These are phyloP conservation scores for Phylloscopus whistleri DNA, from an alignment of 2,113 vertebrate genomes.

Conservation along the genomic window DNA sequence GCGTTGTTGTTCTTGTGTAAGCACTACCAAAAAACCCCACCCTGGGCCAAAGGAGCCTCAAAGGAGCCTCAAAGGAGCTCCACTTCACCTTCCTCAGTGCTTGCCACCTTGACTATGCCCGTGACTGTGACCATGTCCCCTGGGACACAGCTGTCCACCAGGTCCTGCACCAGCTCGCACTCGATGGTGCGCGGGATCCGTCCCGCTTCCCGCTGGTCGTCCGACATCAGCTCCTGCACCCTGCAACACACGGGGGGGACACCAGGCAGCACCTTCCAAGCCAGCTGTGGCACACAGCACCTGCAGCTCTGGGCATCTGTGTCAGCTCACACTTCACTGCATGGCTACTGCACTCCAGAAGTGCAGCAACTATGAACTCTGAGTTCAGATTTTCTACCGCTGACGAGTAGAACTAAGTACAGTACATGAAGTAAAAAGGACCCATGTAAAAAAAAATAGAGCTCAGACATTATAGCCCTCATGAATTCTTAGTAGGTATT, in stretches of 20 bases:
- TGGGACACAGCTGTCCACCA: constrained; percentile 94
- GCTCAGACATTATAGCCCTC: neutral
- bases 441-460: neutral
- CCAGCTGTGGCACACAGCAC: neutral
- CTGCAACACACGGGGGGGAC: constrained; percentile 54
- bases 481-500: neutral
- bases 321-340: neutral
- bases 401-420: neutral
- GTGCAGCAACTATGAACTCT: neutral
- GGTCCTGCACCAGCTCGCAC: constrained; percentile 90
- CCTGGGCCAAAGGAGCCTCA: neutral
- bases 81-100: constrained; percentile 82
- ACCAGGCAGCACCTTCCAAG: fast-evolving
- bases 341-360: too few species aligned
- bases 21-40: neutral
- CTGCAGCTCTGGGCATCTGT: neutral
- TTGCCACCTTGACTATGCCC: constrained; percentile 89
- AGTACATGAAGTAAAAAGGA: neutral
- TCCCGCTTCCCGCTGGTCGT: constrained; percentile 90
- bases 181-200: constrained; percentile 95
- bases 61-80: too few species aligned
- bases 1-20: neutral
- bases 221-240: constrained; percentile 91
- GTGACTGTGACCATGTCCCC: constrained; percentile 91
- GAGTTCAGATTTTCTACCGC: neutral